Percentiles rank a stretch among this genome's conserved stretches.
Evolutionary conservation across 2,113 vertebrate species (phyloP).

Genomic region (Paratilapia polleni): DNA sequence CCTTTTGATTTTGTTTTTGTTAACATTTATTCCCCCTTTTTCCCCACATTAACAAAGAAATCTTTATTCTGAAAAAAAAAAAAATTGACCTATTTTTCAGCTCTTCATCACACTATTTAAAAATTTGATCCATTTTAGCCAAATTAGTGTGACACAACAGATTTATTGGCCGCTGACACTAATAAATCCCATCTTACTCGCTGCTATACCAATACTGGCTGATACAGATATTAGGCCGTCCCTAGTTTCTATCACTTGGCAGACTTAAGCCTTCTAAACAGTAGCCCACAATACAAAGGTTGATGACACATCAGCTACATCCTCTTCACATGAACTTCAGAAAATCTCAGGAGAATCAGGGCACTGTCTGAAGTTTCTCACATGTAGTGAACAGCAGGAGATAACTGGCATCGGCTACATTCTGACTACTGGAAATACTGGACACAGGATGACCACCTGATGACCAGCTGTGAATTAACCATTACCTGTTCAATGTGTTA

Average conservation of each 20-base stretch:
- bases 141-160: neutral
- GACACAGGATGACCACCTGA: neutral
- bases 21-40: no score
- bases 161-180: no score
- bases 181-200: no score
- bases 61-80: rapidly evolving
- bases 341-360: neutral
- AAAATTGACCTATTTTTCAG: neutral
- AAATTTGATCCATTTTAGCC: neutral
- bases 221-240: no score
- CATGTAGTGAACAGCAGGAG: no score
- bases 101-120: neutral
- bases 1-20: neutral
- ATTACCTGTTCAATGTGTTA: neutral
- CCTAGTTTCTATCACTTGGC: neutral
- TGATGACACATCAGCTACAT: rapidly evolving
- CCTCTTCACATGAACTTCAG: neutral
- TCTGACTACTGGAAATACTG: neutral
- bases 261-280: neutral
- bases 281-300: neutral
- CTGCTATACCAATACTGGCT: neutral
- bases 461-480: neutral
- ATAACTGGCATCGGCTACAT: neutral
- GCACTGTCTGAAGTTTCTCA: no score
- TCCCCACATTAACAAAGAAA: neutral